Conservation (phyloP, 2,113 vertebrate genomes). For the Nyctereutes procyonoides region DNA sequence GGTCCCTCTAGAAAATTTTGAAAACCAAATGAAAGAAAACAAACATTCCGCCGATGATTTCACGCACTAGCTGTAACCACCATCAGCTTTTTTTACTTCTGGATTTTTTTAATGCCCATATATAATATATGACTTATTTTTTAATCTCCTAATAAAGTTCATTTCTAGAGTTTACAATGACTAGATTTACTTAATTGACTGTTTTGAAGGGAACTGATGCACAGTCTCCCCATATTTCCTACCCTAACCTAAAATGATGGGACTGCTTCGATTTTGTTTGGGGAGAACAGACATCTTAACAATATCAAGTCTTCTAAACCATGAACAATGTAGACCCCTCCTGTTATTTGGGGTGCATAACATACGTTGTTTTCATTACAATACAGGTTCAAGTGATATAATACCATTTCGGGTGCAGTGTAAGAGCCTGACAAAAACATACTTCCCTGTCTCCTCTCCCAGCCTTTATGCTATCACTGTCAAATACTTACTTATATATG, state of each 20-base stretch:
- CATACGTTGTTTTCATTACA: neutral
- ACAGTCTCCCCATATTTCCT: neutral
- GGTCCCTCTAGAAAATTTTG: neutral
- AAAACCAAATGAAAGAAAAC: neutral
- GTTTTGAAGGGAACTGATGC: neutral
- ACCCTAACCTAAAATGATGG: neutral
- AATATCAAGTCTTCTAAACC: neutral
- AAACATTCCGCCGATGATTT: neutral
- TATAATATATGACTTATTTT: neutral
- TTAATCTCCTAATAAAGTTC: neutral
- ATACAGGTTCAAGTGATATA: neutral
- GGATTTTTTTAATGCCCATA: neutral
- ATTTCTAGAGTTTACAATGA: neutral
- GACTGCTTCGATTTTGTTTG: neutral
- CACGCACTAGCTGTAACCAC: neutral
- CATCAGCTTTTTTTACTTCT: neutral
- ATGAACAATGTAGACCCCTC: neutral
- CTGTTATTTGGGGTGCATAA: neutral
- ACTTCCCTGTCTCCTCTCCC: neutral
- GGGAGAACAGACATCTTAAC: neutral
- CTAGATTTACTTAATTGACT: neutral
- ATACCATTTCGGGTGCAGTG: neutral
- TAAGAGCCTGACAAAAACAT: neutral
- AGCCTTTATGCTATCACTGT: neutral
- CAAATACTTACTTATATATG: neutral